Conservation (phyloP, 35 echinoderm and acorn worm genomes). For the Lytechinus pictus region DNA sequence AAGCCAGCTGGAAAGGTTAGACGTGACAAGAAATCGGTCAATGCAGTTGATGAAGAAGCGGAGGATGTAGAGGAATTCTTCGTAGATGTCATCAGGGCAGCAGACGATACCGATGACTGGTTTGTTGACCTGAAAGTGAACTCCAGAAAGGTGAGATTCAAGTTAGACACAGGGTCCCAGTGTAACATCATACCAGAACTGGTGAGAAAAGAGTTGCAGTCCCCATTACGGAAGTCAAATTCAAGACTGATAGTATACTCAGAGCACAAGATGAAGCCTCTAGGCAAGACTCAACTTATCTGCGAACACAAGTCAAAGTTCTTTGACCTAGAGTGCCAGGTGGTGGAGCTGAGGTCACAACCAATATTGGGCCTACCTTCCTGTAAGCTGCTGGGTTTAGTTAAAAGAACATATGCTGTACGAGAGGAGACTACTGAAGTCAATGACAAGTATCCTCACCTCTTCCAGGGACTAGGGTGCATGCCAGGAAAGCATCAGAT, state of each 20-base stretch:
- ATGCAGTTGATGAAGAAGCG: background rate
- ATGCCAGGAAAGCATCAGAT: constrained; percentile 5
- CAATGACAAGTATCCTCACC: background rate
- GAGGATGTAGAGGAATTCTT: background rate
- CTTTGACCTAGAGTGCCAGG: background rate
- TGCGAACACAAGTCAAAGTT: background rate
- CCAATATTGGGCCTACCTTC: too few relatives aligned
- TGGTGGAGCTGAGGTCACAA: too few relatives aligned
- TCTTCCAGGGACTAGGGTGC: constrained; percentile 61
- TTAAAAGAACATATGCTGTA: too few relatives aligned
- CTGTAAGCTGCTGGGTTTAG: too few relatives aligned
- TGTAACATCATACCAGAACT: background rate
- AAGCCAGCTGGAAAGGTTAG: background rate
- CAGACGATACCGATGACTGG: background rate
- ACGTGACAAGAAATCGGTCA: background rate
- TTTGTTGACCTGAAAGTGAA: background rate
- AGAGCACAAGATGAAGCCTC: constrained; percentile 45
- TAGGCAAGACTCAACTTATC: constrained; percentile 16
- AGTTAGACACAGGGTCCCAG: constrained; percentile 7
- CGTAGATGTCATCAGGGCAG: background rate
- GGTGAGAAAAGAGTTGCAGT: background rate
- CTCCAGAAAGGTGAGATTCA: background rate
- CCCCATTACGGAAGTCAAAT: constrained; percentile 23
- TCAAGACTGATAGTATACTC: constrained; percentile 51
- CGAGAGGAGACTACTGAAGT: background rate